phyloP scores from a whole-genome alignment of 2,888 invertebrate genomes.

The Heliconius ismenius region DNA sequence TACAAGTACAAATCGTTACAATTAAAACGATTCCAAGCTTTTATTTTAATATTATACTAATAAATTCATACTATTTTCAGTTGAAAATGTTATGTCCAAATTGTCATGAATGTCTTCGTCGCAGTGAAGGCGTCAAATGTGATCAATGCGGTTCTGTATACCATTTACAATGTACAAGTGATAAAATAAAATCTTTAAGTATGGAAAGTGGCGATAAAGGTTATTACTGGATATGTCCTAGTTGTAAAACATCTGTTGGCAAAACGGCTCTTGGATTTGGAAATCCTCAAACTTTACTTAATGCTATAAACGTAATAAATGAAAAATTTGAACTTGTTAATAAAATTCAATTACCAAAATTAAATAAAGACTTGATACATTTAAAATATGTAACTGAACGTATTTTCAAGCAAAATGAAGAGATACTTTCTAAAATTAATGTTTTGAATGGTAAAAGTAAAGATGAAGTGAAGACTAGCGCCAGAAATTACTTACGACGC shows the following conservation, averaged over 20 bases:
- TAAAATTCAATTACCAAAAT: slow-evolving; percentile 68
- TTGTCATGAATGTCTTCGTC: slow-evolving; percentile 55
- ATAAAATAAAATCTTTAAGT: slow-evolving; percentile 45
- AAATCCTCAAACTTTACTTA: slow-evolving; percentile 47
- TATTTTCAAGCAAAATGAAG: slow-evolving; percentile 62
- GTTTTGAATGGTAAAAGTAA: slow-evolving; percentile 46
- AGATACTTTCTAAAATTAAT: slow-evolving; percentile 57
- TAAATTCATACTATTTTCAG: slow-evolving; percentile 1
- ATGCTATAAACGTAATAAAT: slow-evolving; percentile 53
- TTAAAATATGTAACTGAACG: slow-evolving; percentile 59
- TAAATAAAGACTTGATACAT: slow-evolving; percentile 60
- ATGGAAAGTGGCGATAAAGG: slow-evolving; percentile 57
- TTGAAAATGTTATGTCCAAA: slow-evolving; percentile 55
- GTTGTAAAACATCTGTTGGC: slow-evolving; percentile 55
- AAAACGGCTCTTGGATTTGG: slow-evolving; percentile 45
- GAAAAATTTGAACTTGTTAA: slow-evolving; percentile 69
- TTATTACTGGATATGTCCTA: slow-evolving; percentile 62
- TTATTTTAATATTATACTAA: not conserved
- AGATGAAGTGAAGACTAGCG: slow-evolving; percentile 9
- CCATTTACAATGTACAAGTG: slow-evolving; percentile 52
- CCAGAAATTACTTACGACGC: slow-evolving; percentile 28
- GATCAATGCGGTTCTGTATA: slow-evolving; percentile 55
- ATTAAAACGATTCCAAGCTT: not conserved
- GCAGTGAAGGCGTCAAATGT: slow-evolving; percentile 56
- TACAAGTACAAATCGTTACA: not conserved